Evolutionary conservation across 2,797 vertebrate species (phyloP).

Genomic region (Spea hammondii): DNA sequence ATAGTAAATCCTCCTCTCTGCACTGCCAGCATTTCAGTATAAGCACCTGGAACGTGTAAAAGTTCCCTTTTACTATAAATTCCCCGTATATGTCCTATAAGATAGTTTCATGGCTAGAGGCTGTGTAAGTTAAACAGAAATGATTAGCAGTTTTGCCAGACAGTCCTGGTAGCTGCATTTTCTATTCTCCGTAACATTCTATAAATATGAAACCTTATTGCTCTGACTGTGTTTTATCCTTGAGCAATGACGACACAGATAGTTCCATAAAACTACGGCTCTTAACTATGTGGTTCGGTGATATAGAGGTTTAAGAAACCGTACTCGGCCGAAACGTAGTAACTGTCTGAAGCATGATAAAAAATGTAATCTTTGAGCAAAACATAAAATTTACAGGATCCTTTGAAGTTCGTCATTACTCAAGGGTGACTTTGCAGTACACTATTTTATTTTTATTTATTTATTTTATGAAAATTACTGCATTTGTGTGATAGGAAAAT

Average conservation of each 20-base stretch:
- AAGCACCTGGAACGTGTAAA: not conserved
- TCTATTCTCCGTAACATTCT: not conserved
- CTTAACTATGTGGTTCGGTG: conserved; percentile 4
- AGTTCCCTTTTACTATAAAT: not conserved
- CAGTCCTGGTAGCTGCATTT: not conserved
- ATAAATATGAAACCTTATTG: not conserved
- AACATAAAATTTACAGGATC: not conserved
- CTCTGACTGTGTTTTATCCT: not conserved
- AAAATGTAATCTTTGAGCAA: not conserved
- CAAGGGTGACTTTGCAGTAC: not conserved
- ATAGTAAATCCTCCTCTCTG: not conserved
- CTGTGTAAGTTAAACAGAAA: not conserved
- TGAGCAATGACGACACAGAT: not conserved
- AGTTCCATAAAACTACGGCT: conserved; percentile 4
- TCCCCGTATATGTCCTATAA: not conserved
- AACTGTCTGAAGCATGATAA: not conserved
- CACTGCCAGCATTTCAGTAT: not conserved
- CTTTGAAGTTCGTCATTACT: not conserved
- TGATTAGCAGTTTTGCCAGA: conserved; percentile 9
- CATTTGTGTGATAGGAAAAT: no score
- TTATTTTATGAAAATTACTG: no score
- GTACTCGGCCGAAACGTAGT: not conserved
- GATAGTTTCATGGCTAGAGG: not conserved
- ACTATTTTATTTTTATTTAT: not conserved
- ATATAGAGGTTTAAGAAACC: not conserved